Percentiles rank a stretch among this genome's conserved stretches.
Conservation (phyloP, 2,797 vertebrate genomes). For the Takifugu ocellatus region DNA sequence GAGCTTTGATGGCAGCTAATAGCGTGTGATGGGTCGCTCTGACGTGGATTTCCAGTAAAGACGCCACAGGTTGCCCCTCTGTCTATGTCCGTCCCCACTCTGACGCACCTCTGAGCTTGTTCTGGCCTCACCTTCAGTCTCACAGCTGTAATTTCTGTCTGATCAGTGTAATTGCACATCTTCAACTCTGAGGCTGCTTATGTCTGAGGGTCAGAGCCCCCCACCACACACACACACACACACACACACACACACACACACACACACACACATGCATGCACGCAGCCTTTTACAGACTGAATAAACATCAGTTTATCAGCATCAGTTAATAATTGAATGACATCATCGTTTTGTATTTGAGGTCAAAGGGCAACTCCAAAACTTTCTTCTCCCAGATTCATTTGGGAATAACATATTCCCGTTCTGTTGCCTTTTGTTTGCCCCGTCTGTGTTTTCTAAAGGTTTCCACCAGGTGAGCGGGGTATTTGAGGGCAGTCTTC, state of each 20-base stretch:
- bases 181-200: slow-evolving; percentile 50
- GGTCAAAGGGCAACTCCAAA: too few species aligned
- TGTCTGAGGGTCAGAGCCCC: slow-evolving; percentile 50
- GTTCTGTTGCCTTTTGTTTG: too few species aligned
- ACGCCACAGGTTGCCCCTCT: slow-evolving; percentile 62
- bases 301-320: neutral
- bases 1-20: slow-evolving; percentile 85
- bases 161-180: slow-evolving; percentile 78
- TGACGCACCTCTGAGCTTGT: slow-evolving; percentile 76
- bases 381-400: too few species aligned
- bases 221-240: neutral
- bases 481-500: too few species aligned
- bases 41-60: slow-evolving; percentile 80
- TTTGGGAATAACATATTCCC: too few species aligned
- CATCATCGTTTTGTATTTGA: neutral
- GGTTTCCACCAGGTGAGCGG: too few species aligned
- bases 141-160: slow-evolving; percentile 79
- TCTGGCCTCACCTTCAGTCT: slow-evolving; percentile 58
- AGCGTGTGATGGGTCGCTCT: slow-evolving; percentile 79
- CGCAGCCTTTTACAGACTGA: neutral
- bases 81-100: slow-evolving; percentile 27
- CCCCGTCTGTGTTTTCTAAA: too few species aligned
- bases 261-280: neutral
- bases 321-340: neutral
- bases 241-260: neutral